These are phyloP conservation scores for Drosophila mercatorum DNA, from an alignment of 2,888 invertebrate species.

Conservation along the genomic window DNA sequence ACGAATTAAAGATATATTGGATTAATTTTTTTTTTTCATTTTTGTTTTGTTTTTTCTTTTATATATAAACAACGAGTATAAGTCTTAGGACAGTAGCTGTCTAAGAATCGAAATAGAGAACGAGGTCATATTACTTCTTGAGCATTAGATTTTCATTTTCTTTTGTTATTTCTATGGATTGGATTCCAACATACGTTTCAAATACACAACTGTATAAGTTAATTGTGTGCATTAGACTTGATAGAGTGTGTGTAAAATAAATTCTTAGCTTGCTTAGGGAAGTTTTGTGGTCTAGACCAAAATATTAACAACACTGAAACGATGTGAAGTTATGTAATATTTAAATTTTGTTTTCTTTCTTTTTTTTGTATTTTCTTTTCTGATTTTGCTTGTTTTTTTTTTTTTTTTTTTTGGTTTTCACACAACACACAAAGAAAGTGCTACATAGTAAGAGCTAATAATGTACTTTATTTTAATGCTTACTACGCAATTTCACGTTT, in stretches of 20 bases:
- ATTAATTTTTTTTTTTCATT: neutral
- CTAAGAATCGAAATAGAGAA: constrained; percentile 71
- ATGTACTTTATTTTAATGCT: constrained; percentile 59
- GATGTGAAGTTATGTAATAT: constrained; percentile 57
- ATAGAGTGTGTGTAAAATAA: constrained; percentile 68
- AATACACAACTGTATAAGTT: constrained; percentile 67
- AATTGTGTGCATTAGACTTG: constrained; percentile 50
- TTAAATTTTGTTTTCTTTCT: constrained; percentile 26
- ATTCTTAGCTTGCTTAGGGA: constrained; percentile 74
- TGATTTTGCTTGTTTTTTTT: constrained; percentile 13
- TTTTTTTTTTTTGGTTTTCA: constrained; percentile 39
- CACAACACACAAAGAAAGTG: constrained; percentile 80
- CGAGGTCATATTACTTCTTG: constrained; percentile 55
- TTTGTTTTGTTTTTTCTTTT: constrained; percentile 15
- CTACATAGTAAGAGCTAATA: constrained; percentile 77
- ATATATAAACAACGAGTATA: constrained; percentile 71
- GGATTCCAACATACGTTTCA: constrained; percentile 43
- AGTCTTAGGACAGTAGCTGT: constrained; percentile 70
- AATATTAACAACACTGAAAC: constrained; percentile 73
- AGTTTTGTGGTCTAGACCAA: constrained; percentile 63
- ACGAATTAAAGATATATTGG: constrained; percentile 46
- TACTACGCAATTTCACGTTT: constrained; percentile 70
- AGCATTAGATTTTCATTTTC: constrained; percentile 50
- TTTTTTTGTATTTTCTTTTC: constrained; percentile 1
- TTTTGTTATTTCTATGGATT: constrained; percentile 18